These are phyloP conservation scores for Diaphora mendica DNA, from an alignment of 2,888 invertebrate genomes.

Conservation along the genomic window DNA sequence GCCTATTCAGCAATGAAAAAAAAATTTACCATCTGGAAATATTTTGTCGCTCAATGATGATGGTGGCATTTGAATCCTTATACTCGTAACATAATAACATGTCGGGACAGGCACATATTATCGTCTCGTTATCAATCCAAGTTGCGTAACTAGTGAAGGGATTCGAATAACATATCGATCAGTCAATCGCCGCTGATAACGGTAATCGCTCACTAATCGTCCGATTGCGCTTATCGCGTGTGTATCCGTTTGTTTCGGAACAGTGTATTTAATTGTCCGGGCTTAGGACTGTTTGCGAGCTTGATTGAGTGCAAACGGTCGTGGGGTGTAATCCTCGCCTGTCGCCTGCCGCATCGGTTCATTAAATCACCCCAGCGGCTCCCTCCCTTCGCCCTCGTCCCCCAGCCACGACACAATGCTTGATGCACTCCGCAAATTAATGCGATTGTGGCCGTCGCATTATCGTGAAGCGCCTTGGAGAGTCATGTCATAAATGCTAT, in stretches of 20 bases:
- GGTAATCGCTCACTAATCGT: constrained; percentile 67
- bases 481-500: neutral
- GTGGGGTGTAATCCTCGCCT: constrained; percentile 83
- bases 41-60: too few relatives aligned
- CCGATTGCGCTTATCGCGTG: constrained; percentile 76
- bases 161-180: constrained; percentile 48
- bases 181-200: constrained; percentile 57
- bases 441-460: constrained; percentile 73
- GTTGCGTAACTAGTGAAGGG: constrained; percentile 16
- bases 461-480: neutral
- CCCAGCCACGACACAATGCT: constrained; percentile 63
- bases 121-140: neutral
- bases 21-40: neutral
- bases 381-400: constrained; percentile 46
- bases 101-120: neutral
- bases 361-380: constrained; percentile 78
- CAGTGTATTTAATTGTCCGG: constrained; percentile 83
- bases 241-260: constrained; percentile 81
- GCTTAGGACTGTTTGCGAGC: constrained; percentile 84
- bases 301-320: constrained; percentile 85
- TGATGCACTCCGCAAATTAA: constrained; percentile 82
- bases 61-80: neutral
- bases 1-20: neutral
- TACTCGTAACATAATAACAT: neutral
- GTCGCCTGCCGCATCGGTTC: constrained; percentile 83